Evolutionary conservation across 2,888 invertebrate species (phyloP).

Genomic region (Vanessa cardui): DNA sequence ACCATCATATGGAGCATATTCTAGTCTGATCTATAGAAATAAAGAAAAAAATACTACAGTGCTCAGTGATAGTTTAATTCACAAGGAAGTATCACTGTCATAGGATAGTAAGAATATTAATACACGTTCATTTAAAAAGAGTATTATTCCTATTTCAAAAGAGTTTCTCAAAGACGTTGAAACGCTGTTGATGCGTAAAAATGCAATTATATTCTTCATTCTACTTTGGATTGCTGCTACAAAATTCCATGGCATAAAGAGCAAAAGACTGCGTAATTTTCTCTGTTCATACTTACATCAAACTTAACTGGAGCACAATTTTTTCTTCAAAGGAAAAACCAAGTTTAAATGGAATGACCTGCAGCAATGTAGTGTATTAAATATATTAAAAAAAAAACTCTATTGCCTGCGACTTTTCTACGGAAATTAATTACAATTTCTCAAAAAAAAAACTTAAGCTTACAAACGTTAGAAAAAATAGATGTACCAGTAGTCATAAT

Average conservation of each 20-base stretch:
- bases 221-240: constrained; percentile 30
- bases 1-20: too few relatives aligned
- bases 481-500: too few relatives aligned
- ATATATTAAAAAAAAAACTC: background rate
- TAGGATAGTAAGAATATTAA: background rate
- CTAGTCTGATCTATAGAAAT: too few relatives aligned
- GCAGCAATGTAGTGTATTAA: constrained; percentile 10
- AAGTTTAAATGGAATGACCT: constrained; percentile 14
- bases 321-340: constrained; percentile 28
- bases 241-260: constrained; percentile 27
- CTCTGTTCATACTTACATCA: constrained; percentile 27
- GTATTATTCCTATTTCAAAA: constrained; percentile 2
- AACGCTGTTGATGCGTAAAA: constrained; percentile 25
- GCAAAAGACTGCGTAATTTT: constrained; percentile 30
- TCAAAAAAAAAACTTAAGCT: too few relatives aligned
- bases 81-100: too few relatives aligned
- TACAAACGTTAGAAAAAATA: too few relatives aligned
- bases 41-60: too few relatives aligned
- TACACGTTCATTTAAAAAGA: constrained; percentile 1
- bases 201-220: constrained; percentile 34
- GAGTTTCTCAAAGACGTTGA: constrained; percentile 26
- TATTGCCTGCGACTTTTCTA: background rate
- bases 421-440: too few relatives aligned
- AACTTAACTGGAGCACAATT: constrained; percentile 27
- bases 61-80: too few relatives aligned